Evolutionary conservation across 2,113 vertebrate genomes (phyloP).

Genomic region (Osmerus mordax): DNA sequence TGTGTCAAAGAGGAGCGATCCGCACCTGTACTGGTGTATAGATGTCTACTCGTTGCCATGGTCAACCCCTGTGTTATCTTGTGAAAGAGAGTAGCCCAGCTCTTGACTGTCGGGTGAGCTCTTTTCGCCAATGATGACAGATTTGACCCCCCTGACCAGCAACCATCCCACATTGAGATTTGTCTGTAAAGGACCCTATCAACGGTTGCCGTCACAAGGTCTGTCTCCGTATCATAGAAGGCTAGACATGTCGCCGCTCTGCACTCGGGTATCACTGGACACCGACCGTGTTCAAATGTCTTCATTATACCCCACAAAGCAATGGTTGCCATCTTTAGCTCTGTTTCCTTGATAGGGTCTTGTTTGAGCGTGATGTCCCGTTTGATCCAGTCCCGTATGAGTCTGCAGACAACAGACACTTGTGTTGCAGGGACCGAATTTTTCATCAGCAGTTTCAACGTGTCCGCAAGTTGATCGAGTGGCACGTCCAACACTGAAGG

Average conservation of each 20-base stretch:
- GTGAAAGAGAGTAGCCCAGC: conserved; percentile 1
- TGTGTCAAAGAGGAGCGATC: too few relatives aligned
- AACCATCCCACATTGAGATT: background rate
- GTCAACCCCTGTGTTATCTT: background rate
- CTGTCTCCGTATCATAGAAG: background rate
- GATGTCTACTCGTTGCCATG: too few relatives aligned
- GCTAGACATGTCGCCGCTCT: background rate
- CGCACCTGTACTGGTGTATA: too few relatives aligned
- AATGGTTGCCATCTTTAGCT: background rate
- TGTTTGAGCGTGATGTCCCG: background rate
- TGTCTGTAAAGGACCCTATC: background rate
- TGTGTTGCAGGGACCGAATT: background rate
- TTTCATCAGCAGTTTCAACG: background rate
- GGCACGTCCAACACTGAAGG: background rate
- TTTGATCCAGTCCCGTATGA: background rate
- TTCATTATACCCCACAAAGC: background rate
- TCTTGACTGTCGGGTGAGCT: background rate
- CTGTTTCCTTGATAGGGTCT: background rate
- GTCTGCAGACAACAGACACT: background rate
- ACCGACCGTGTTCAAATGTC: background rate
- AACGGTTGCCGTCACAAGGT: background rate
- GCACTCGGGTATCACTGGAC: background rate
- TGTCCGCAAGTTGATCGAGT: conserved; percentile 1
- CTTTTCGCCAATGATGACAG: background rate
- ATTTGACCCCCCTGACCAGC: background rate